Evolutionary conservation across 2,797 vertebrate genomes (phyloP).

Genomic region (Emys orbicularis): DNA sequence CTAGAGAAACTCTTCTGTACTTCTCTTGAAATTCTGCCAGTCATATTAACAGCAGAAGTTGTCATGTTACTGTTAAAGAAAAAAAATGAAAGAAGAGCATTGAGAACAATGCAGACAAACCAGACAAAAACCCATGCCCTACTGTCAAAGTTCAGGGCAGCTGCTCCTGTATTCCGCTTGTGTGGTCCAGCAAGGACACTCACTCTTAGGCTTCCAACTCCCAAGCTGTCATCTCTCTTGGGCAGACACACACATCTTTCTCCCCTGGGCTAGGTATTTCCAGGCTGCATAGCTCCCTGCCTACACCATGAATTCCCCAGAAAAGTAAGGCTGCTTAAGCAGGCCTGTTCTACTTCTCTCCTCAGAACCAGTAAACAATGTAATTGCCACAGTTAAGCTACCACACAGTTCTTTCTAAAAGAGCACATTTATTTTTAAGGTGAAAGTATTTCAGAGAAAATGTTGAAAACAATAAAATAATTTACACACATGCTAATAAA

Average conservation of each 20-base stretch:
- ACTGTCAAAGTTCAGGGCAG: background rate
- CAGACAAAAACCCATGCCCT: background rate
- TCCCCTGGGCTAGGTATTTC: background rate
- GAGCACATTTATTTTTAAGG: background rate
- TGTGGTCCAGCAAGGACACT: background rate
- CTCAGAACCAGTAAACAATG: background rate
- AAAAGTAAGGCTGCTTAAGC: background rate
- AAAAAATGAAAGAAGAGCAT: background rate
- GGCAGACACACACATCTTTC: background rate
- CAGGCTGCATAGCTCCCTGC: background rate
- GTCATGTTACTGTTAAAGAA: background rate
- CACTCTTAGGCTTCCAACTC: background rate
- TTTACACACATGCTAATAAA: background rate
- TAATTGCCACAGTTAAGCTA: background rate
- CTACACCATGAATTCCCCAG: background rate
- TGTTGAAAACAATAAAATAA: background rate
- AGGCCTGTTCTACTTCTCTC: background rate
- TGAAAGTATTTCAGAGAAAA: background rate
- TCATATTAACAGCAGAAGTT: background rate
- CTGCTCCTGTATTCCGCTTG: background rate
- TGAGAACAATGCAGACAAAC: background rate
- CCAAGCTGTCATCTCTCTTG: background rate
- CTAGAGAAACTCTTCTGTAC: background rate
- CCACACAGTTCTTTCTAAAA: background rate
- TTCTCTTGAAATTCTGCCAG: constrained; percentile 20